Base-by-base conservation (phyloP, 2,888 invertebrate genomes). In the Cephalotes varians region DNA sequence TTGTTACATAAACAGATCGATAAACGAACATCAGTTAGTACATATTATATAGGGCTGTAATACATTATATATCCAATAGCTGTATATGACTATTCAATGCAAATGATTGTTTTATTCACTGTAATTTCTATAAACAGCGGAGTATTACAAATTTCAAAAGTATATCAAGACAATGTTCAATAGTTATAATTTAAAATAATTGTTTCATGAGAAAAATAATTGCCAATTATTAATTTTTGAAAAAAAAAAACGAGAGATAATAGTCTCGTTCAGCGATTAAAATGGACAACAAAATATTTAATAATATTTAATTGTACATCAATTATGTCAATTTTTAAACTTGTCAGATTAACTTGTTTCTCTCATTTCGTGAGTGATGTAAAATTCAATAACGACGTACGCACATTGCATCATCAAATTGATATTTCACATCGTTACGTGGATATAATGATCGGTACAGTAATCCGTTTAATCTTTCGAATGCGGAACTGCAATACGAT, bases 381-480 rank as follows among this genome's bases (percentile, higher is more conserved):
- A 72, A 64, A 51, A 37, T n/a, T 37, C 28, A 62, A 62, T 74
- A 62, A 62, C 4, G 18, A 62, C 47, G 60, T 3, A 9, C 40
- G 47, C 74, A 64, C 1, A 7, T 64, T 51, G 51, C n/a, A 64
- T 62, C 34, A 47, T 74, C 49, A 34, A 62, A 62, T 34, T 64
- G 49, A 76, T 76, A 64, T 51, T 64, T 64, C 64, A 28, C 49
- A n/a, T 64, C 49, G 31, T 4, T 64, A 49, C 64, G 37, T 5
- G 37, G 25, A 64, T 62, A 28, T 76, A 76, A 76, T 25, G 74
- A 76, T 64, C 64, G 76, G 25, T 44, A 51, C 64, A 51, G 37
- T 76, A 64, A 76, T 64, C 49, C 49, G 64, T 34, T 74, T 49
- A 62, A 62, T 49, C 62, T 58, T 73, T 60, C 44, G n/a, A 73